Evolutionary conservation across 2,113 vertebrate species (phyloP).

Genomic region (Geococcyx californianus): DNA sequence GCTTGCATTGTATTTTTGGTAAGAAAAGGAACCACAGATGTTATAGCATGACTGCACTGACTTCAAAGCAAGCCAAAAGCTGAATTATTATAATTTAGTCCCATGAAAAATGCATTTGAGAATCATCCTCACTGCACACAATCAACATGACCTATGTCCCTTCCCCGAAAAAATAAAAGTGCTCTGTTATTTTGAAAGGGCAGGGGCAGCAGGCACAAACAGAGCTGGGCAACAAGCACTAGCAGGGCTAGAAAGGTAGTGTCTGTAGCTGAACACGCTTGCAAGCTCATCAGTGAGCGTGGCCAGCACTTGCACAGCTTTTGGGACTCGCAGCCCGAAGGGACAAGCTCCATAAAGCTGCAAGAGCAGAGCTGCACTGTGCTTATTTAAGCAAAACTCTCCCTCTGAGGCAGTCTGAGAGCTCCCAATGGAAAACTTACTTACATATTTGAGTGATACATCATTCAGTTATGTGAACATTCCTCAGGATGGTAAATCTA

Average conservation of each 20-base stretch:
- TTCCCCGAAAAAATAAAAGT: neutral
- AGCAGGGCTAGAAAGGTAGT: neutral
- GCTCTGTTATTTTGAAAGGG: neutral
- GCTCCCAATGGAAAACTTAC: neutral
- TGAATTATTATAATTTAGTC: neutral
- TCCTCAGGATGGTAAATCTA: constrained; percentile 1
- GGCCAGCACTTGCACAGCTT: neutral
- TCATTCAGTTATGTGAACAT: neutral
- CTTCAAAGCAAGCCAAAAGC: neutral
- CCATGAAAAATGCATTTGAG: neutral
- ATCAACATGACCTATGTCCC: neutral
- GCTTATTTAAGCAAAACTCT: constrained; percentile 19
- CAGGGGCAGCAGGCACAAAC: neutral
- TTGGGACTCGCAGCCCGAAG: neutral
- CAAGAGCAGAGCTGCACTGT: neutral
- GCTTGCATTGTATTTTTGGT: neutral
- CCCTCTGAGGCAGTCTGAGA: neutral
- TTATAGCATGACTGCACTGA: neutral
- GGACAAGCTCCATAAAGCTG: neutral
- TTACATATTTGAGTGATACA: constrained; percentile 9
- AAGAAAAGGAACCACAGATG: neutral
- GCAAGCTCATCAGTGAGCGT: neutral
- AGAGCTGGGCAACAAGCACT: neutral
- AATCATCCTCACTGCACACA: neutral
- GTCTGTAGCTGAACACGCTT: neutral